These are phyloP conservation scores for Tryphoninae sp. DNA, from an alignment of 2,888 invertebrate genomes.

Conservation along the genomic window DNA sequence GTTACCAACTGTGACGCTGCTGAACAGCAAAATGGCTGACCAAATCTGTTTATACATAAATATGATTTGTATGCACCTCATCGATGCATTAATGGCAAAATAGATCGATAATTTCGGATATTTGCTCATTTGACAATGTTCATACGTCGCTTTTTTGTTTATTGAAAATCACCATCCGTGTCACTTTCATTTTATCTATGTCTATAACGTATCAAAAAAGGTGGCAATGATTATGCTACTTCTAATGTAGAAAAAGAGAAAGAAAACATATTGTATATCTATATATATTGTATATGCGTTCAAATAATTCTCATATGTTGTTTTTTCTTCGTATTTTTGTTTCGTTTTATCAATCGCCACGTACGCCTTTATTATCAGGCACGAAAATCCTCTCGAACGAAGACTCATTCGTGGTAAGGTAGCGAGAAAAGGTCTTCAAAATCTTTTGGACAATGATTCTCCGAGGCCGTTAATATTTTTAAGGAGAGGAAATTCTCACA, in stretches of 20 bases:
- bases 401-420: too few relatives aligned
- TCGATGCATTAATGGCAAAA: neutral
- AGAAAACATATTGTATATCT: constrained; percentile 4
- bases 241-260: constrained; percentile 16
- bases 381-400: constrained; percentile 25
- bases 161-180: constrained; percentile 63
- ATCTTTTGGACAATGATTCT: too few relatives aligned
- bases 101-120: constrained; percentile 14
- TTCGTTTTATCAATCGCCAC: constrained; percentile 6
- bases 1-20: neutral
- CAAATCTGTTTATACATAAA: too few relatives aligned
- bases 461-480: too few relatives aligned
- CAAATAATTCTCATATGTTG: constrained; percentile 15
- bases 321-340: constrained; percentile 10
- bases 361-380: constrained; percentile 38
- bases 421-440: too few relatives aligned
- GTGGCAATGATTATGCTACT: constrained; percentile 49
- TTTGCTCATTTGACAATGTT: constrained; percentile 14
- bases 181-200: constrained; percentile 33
- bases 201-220: constrained; percentile 67
- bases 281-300: constrained; percentile 36
- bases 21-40: too few relatives aligned
- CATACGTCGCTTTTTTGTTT: constrained; percentile 62
- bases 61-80: too few relatives aligned
- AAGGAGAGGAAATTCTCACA: too few relatives aligned